Base-by-base conservation (phyloP, 1,140 invertebrate genomes). In the Hyposmocoma kahamanoa region DNA sequence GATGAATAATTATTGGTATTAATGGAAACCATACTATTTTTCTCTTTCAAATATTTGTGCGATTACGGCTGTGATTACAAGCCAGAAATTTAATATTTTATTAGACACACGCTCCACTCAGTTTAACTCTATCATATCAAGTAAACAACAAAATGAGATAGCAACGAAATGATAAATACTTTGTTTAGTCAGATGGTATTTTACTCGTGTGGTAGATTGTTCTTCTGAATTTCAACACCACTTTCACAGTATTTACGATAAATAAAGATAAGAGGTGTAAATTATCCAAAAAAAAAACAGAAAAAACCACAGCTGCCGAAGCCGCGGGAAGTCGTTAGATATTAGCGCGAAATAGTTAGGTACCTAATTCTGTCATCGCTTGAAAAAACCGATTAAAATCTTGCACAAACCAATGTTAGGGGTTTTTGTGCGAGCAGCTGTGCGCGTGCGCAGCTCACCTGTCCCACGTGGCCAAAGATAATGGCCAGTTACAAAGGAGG, bases 401-500 rank as follows among this genome's bases (percentile, higher is more conserved):
- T 84, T 84, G 67, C 67, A 67, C 77, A 84, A 84, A 74, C 69
- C 63, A 66, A 53, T 57, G 56, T 51, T n/a, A n/a, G 21, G 20
- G 10, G 56, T 66, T 68, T 69, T 70, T 63, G 54, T 63, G 52
- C 38, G 43, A 55, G 64, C 80, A 81, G 80, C 56, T 84, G 78
- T 64, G 77, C 80, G 75, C 75, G 80, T 81, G 79, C 76, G 61
- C 65, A 6, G 22, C 56, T 56, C 79, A 81, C 77, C 80, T 81
- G 80, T 53, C 74, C 69, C 80, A 84, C 80, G 80, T 84, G 80
- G 75, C 63, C 53, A 68, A 69, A 67, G 58, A 78, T 65, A 78
- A 73, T 70, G 46, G 64, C 45, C 34, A 42, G 41, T 45, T 46
- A 74, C 69, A 78, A 76, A 67, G 59, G 56, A 56, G 47, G 47